A percentile compares a stretch with the other conserved stretches of the same genome.
Conservation (phyloP, 2,888 invertebrate genomes). For the Rhagonycha fulva region DNA sequence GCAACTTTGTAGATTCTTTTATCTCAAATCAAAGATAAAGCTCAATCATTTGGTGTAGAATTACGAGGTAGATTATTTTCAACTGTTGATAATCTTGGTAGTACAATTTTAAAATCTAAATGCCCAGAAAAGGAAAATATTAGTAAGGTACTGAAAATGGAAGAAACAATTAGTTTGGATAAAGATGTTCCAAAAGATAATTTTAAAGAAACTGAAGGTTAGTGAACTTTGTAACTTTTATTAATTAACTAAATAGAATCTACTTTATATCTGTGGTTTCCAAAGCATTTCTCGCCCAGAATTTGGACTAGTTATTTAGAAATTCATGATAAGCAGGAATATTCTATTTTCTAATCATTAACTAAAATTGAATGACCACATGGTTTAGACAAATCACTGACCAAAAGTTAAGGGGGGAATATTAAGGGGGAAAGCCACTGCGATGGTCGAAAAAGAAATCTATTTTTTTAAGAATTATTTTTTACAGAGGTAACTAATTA, state of each 20-base stretch:
- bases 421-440: no score
- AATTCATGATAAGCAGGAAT: no score
- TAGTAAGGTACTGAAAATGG: slow-evolving; percentile 51
- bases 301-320: no score
- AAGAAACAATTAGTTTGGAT: slow-evolving; percentile 50
- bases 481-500: no score
- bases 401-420: no score
- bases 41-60: slow-evolving; percentile 75
- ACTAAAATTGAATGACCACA: no score
- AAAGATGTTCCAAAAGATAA: slow-evolving; percentile 45
- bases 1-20: slow-evolving; percentile 64
- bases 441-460: no score
- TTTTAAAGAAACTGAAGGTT: slow-evolving; percentile 41
- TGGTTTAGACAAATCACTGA: no score
- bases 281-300: background rate
- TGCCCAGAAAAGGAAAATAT: slow-evolving; percentile 53
- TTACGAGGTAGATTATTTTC: slow-evolving; percentile 55
- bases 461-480: no score
- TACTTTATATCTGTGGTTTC: background rate
- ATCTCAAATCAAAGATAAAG: slow-evolving; percentile 75
- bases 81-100: slow-evolving; percentile 40
- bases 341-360: no score
- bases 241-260: background rate
- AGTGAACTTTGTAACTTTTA: background rate
- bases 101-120: slow-evolving; percentile 38